Evolutionary conservation across 1,140 invertebrate species (phyloP).

Genomic region (Rhagoletis zephyria): DNA sequence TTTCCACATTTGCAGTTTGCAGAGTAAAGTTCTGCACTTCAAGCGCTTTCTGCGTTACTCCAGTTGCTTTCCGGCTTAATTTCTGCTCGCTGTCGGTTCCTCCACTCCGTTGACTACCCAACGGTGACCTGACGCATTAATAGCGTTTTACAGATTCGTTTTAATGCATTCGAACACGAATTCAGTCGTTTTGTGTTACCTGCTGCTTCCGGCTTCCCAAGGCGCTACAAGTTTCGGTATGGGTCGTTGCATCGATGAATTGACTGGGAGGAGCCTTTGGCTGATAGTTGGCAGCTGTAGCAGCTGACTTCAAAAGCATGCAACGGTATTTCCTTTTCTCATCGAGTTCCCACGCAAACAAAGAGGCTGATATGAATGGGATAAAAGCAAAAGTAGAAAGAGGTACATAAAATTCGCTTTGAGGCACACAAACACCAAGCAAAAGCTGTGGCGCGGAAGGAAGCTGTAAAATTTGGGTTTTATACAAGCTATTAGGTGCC

Average conservation of each 20-base stretch:
- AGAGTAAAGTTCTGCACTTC: neutral
- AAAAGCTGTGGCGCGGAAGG: neutral
- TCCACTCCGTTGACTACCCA: neutral
- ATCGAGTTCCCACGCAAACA: slow-evolving; percentile 15
- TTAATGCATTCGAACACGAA: slow-evolving; percentile 28
- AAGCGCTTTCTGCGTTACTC: neutral
- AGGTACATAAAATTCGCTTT: neutral
- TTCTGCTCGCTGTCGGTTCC: neutral
- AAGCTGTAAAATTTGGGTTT: neutral
- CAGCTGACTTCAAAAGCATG: slow-evolving; percentile 24
- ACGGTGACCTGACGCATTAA: slow-evolving; percentile 30
- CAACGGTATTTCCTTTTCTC: slow-evolving; percentile 34
- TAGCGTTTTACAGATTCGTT: neutral
- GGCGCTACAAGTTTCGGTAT: neutral
- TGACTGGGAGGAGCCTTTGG: neutral
- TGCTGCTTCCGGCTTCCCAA: slow-evolving; percentile 26
- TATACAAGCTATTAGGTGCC: no score
- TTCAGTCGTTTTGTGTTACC: slow-evolving; percentile 4
- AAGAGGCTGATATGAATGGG: neutral
- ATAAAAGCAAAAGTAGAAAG: slow-evolving; percentile 7
- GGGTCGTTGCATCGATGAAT: neutral
- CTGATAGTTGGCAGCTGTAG: neutral
- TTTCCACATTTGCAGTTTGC: neutral
- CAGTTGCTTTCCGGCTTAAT: neutral
- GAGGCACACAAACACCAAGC: neutral